phyloP scores from a whole-genome alignment of 2,888 invertebrate genomes.

The Ormyrus thymus region DNA sequence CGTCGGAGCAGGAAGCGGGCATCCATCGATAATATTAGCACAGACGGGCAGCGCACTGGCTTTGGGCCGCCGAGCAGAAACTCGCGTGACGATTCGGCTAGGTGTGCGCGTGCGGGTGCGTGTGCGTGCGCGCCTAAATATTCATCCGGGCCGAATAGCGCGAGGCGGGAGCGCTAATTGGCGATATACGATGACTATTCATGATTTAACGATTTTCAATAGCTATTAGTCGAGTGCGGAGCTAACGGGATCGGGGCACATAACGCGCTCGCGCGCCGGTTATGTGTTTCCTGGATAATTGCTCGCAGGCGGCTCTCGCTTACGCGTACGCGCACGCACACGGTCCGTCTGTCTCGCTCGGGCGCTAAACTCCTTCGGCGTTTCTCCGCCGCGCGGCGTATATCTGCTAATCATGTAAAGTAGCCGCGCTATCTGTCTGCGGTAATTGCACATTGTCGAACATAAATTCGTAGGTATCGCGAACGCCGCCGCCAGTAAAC shows the following conservation, averaged over 20 bases:
- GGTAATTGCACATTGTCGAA: constrained; percentile 66
- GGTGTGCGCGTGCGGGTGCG: constrained; percentile 53
- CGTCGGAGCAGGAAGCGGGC: constrained; percentile 42
- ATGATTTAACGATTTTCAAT: constrained; percentile 73
- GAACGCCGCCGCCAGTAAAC: constrained; percentile 59
- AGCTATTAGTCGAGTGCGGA: constrained; percentile 60
- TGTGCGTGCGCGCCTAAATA: constrained; percentile 65
- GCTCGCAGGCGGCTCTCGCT: constrained; percentile 54
- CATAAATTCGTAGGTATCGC: constrained; percentile 65
- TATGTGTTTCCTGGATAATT: constrained; percentile 66
- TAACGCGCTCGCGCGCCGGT: neutral
- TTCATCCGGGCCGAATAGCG: constrained; percentile 63
- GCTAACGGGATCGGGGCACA: constrained; percentile 37
- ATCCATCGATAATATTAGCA: constrained; percentile 56
- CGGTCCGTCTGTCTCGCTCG: no score
- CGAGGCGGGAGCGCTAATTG: constrained; percentile 66
- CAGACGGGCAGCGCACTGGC: constrained; percentile 2
- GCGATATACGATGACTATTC: constrained; percentile 71
- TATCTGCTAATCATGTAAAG: constrained; percentile 65
- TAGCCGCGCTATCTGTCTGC: constrained; percentile 59
- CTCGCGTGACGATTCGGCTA: constrained; percentile 66
- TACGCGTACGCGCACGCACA: no score
- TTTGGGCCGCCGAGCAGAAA: constrained; percentile 59
- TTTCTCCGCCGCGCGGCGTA: constrained; percentile 21
- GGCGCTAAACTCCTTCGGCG: constrained; percentile 58